These are phyloP conservation scores for Holacanthus passer DNA, from an alignment of 2,113 vertebrate genomes.

Conservation along the genomic window DNA sequence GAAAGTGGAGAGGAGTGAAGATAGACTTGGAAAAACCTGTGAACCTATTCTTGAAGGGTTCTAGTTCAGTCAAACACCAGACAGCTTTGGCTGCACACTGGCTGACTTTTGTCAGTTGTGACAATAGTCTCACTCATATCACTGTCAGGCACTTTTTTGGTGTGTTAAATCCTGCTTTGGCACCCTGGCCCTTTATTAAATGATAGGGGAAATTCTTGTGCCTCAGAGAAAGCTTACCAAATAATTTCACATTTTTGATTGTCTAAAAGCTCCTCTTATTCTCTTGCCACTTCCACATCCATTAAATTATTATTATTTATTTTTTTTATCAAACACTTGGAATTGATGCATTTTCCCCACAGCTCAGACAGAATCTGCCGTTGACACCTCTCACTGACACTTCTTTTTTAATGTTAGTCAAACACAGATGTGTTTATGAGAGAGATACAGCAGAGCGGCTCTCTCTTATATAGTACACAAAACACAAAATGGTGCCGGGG, in stretches of 20 bases:
- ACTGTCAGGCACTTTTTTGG: not conserved
- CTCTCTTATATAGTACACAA: not conserved
- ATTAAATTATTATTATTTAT: not conserved
- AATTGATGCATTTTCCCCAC: constrained; percentile 4
- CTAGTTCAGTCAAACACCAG: not conserved
- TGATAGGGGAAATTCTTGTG: not conserved
- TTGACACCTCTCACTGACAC: not conserved
- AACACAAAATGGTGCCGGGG: not conserved
- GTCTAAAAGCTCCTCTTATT: not conserved
- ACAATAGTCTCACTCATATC: not conserved
- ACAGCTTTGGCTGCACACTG: not conserved
- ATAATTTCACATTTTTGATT: not conserved
- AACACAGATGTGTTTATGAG: not conserved
- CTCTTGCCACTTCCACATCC: not conserved
- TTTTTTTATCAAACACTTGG: not conserved
- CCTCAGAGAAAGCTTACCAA: not conserved
- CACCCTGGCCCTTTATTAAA: not conserved
- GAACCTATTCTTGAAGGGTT: not conserved
- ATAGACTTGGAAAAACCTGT: not conserved
- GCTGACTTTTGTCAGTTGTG: not conserved
- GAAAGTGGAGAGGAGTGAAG: not conserved
- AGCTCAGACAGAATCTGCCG: not conserved
- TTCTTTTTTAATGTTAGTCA: not conserved
- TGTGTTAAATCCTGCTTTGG: not conserved
- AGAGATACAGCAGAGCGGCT: not conserved